A percentile compares a stretch with the other conserved stretches of the same genome.
phyloP scores from a whole-genome alignment of 2,888 invertebrate genomes.

The Apomyelois bistriatella region DNA sequence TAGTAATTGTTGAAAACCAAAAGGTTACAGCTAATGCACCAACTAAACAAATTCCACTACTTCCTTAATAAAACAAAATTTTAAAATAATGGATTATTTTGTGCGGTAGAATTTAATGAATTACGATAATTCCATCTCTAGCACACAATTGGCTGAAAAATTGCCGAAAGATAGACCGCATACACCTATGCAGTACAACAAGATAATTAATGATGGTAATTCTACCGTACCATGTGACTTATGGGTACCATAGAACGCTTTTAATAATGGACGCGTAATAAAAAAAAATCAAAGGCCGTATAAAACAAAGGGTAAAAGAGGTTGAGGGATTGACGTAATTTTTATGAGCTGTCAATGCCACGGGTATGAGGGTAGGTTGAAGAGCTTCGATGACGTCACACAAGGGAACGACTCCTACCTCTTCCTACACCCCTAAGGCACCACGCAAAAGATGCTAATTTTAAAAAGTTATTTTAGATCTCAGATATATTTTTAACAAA shows the following conservation, averaged over 20 bases:
- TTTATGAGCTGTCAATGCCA: conserved; percentile 41
- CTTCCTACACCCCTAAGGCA: background rate
- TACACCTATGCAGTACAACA: conserved; percentile 24
- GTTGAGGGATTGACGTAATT: conserved; percentile 31
- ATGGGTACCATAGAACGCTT: conserved; percentile 10
- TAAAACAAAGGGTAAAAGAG: conserved; percentile 15
- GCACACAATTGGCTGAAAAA: no score
- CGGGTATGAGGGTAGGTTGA: conserved; percentile 37
- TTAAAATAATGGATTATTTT: no score
- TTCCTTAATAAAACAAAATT: no score
- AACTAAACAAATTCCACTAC: no score
- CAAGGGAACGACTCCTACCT: background rate
- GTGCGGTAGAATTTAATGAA: no score
- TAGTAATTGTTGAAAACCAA: no score
- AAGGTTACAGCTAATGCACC: no score
- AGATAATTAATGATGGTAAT: conserved; percentile 15
- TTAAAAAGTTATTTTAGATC: no score
- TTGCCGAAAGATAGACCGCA: no score
- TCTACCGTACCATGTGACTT: conserved; percentile 1
- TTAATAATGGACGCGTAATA: conserved; percentile 4
- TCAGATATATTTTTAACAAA: no score
- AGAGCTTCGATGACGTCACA: conserved; percentile 31
- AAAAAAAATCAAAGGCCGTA: conserved; percentile 3
- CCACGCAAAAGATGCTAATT: no score
- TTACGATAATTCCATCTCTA: no score